phyloP scores from a whole-genome alignment of 2,797 vertebrate genomes.

The Fistularia tabacaria region DNA sequence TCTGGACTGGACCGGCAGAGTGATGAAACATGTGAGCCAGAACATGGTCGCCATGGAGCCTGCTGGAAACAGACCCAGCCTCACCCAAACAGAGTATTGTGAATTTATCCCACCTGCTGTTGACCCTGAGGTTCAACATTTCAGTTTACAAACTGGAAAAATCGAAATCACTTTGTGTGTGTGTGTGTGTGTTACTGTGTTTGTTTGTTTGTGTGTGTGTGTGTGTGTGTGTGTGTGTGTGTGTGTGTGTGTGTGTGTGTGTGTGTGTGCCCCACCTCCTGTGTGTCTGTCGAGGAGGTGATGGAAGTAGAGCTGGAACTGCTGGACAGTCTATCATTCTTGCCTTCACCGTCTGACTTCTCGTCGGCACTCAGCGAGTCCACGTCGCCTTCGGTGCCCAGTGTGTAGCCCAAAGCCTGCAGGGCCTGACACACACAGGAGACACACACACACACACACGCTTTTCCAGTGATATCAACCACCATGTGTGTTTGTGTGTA shows the following conservation, averaged over 20 bases:
- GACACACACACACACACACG: constrained; percentile 1
- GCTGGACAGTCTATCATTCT: constrained; percentile 85
- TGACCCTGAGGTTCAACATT: background rate
- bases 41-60: no score
- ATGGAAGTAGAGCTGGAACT: constrained; percentile 88
- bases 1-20: constrained; percentile 73
- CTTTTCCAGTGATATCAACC: no score
- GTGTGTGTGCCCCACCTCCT: constrained; percentile 77
- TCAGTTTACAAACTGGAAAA: background rate
- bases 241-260: no score
- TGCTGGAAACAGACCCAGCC: no score
- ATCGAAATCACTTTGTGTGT: background rate
- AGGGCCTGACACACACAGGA: constrained; percentile 78
- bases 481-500: no score
- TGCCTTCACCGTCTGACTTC: constrained; percentile 89
- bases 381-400: constrained; percentile 83
- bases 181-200: no score
- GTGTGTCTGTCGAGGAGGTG: constrained; percentile 83
- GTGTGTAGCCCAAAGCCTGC: constrained; percentile 91
- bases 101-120: no score
- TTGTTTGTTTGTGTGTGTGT: no score
- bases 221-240: no score
- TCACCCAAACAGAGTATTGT: background rate
- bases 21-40: no score
- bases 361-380: constrained; percentile 93